phyloP scores from a whole-genome alignment of 2,113 vertebrate genomes.

The Petrocephalus zakoni region DNA sequence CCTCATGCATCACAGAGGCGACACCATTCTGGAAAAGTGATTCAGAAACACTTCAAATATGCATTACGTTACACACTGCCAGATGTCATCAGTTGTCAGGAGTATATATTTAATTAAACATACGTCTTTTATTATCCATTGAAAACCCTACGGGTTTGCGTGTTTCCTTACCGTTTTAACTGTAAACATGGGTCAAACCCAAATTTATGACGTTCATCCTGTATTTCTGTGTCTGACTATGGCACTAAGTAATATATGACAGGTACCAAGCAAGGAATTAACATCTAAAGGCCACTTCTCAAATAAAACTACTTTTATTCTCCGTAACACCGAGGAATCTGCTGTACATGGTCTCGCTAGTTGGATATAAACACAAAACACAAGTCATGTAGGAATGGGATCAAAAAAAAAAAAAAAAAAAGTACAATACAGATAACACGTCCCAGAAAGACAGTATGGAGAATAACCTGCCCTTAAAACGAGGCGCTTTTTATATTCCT shows the following conservation, averaged over 20 bases:
- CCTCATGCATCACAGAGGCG: conserved; percentile 16
- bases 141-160: neutral
- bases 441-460: neutral
- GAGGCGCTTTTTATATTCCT: neutral
- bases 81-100: neutral
- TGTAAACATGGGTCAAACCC: neutral
- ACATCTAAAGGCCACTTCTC: neutral
- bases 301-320: neutral
- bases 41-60: neutral
- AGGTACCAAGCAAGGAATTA: neutral
- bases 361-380: neutral
- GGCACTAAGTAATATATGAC: neutral
- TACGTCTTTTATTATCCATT: neutral
- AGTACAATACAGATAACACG: neutral
- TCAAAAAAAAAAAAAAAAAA: neutral
- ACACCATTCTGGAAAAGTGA: conserved; percentile 38
- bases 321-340: neutral
- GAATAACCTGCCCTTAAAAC: neutral
- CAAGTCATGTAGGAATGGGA: neutral
- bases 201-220: neutral
- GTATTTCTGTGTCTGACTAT: neutral
- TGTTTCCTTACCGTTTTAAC: neutral
- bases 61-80: conserved; percentile 16
- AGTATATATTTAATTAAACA: neutral
- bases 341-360: neutral